Base-by-base conservation (phyloP, 2,888 invertebrate species). In the Asteroscopus sphinx region DNA sequence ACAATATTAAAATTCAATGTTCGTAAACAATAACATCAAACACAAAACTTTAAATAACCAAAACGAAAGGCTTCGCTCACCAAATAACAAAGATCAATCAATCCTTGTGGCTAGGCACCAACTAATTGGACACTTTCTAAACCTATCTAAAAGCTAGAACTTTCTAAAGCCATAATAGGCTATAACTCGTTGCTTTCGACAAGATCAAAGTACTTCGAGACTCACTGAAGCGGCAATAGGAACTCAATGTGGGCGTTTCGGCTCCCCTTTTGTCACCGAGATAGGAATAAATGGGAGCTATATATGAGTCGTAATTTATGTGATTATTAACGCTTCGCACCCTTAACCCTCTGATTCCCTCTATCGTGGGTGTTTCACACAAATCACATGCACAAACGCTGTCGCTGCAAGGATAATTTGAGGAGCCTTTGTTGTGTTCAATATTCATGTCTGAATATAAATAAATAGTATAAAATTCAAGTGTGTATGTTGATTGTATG, bases 241-340 rank as follows among this genome's bases (percentile, higher is more conserved):
- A 21, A 30, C 7, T 48, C 30, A 39, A 32, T 13, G 37, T 45
- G 39, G 47, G 30, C 37, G 37, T 37, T 17, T 26, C 6, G 16
- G 36, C 37, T 37, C 11, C 36, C 46, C 39, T 39, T 48, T 48
- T 48, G 39, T 32, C 30, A 21, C 13, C 11, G 39, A 30, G 21
- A 30, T 39, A 21, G 26, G 40, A 41, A 41, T 8, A 9, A 30
- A 21, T 36, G 15, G 37, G 21, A 32, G 25, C 21, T 30, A 36
- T 36, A 45, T 35, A 36, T 30, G 12, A 46, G 35, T 26, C 1
- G 25, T 46, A 35, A 46, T 46, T 46, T 46, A 46, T 46, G 45
- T 35, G 45, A 46, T 46, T 46, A 46, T 46, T 26, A 44, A 36
- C 26, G 45, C 15, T 36, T 46, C 45, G 2, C 21, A 13, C 12